Percentiles rank a stretch among this genome's conserved stretches.
Evolutionary conservation across 1,140 invertebrate species (phyloP).

Genomic region (Pomacea maculata): DNA sequence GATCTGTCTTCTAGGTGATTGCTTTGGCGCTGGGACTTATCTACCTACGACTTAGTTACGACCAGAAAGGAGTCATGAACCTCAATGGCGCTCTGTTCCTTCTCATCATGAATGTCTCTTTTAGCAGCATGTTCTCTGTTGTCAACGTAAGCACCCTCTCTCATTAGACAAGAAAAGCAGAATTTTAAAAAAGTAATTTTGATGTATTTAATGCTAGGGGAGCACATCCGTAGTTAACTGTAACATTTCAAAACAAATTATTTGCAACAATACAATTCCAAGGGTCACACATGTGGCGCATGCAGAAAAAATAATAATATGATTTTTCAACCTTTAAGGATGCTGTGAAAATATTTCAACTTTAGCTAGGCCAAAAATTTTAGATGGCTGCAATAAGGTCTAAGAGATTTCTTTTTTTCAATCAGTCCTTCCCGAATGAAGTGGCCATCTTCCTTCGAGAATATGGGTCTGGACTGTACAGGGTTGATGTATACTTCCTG

Average conservation of each 20-base stretch:
- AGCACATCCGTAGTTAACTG: no score
- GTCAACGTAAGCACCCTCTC: constrained; percentile 43
- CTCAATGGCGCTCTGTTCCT: constrained; percentile 94
- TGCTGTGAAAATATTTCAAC: no score
- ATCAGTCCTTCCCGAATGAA: constrained; percentile 90
- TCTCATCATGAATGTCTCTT: constrained; percentile 85
- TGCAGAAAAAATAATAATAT: no score
- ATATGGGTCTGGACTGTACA: constrained; percentile 90
- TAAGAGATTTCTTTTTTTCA: not conserved
- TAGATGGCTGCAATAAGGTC: no score
- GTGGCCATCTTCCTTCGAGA: constrained; percentile 91
- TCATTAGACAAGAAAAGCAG: not conserved
- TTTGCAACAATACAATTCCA: no score
- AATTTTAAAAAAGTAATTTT: not conserved
- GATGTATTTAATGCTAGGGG: not conserved
- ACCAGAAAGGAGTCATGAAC: constrained; percentile 92
- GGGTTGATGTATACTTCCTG: constrained; percentile 92
- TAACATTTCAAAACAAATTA: no score
- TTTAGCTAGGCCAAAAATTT: no score
- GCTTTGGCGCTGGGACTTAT: constrained; percentile 86
- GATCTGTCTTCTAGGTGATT: constrained; percentile 70
- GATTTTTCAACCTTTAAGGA: no score
- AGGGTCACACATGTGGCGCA: no score
- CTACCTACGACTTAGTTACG: constrained; percentile 81
- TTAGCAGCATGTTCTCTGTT: constrained; percentile 60